Base-by-base conservation (phyloP, 2,113 vertebrate genomes). In the Otocyon megalotis region DNA sequence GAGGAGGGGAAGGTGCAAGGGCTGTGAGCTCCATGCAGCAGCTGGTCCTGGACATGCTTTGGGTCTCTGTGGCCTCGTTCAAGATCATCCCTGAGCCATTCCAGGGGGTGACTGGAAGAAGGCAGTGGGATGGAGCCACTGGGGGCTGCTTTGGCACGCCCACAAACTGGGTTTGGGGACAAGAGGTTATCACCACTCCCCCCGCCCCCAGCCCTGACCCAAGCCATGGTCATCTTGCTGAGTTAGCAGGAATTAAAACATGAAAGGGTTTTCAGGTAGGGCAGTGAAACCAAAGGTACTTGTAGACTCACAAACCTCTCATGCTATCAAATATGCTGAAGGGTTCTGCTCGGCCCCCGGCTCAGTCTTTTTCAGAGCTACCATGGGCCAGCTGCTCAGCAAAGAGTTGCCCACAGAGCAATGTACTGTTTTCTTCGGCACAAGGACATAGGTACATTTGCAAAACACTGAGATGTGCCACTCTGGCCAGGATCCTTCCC, bases 271-370 rank as follows among this genome's bases (percentile, higher is more conserved):
- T 97, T 87, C 87, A 94, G 81, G 56, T 13, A 30, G 83, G 50
- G 71, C 76, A 74, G 81, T 72, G 96, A 97, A 97, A 96, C 92
- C 94, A 93, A 86, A 93, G 96, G 65, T 79, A 96, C 97, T 97
- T 80, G 65, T 82, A 89, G 89, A 71, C 53, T 88, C 54, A 48
- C 93, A 97, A 81, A 80, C 48, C 54, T 87, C 86, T 60, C 58
- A 79, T 54, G 26, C 77, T 97, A 63, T 85, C 90, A 90, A 58
- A 90, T 77, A 50, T 65, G 84, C 76, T 32, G n/a, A 32, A 90
- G 77, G 74, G 72, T 90, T 77, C 80, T 84, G 58, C 35, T 4
- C 80, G 74, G 92, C 37, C 37, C 50, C 19, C 3, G 11, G 54
- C 67, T 94, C 24, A 0, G 50, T 65, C 94, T 79, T 62, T 74